Percentiles rank a stretch among this genome's conserved stretches.
These are phyloP conservation scores for Reinhardtius hippoglossoides DNA, from an alignment of 2,113 vertebrate species.

Conservation along the genomic window DNA sequence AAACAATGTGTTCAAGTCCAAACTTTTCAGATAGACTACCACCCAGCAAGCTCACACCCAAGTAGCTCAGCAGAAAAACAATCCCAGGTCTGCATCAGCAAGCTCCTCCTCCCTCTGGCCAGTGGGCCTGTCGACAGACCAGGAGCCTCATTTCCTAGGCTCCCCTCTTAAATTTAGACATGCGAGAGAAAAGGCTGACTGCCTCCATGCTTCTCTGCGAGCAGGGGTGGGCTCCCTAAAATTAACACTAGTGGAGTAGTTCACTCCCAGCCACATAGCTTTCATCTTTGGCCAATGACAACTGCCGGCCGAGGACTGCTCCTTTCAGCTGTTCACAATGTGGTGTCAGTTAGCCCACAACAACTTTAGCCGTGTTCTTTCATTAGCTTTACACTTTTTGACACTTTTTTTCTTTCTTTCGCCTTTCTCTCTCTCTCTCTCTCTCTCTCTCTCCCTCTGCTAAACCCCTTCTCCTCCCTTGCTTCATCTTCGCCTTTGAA, in stretches of 20 bases:
- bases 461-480: constrained; percentile 14
- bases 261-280: constrained; percentile 76
- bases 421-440: constrained; percentile 26
- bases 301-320: constrained; percentile 73
- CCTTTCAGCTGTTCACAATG: constrained; percentile 82
- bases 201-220: constrained; percentile 58
- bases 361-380: constrained; percentile 42
- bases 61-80: background rate
- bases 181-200: constrained; percentile 53
- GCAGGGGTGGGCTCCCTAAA: constrained; percentile 81
- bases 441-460: constrained; percentile 23
- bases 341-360: constrained; percentile 65
- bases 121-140: constrained; percentile 32
- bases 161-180: constrained; percentile 75
- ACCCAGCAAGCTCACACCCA: background rate
- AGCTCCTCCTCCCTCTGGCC: constrained; percentile 4
- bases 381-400: constrained; percentile 24
- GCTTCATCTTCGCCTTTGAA: constrained; percentile 46
- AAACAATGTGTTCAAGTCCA: background rate
- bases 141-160: constrained; percentile 52
- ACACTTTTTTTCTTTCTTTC: constrained; percentile 12
- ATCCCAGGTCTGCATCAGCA: constrained; percentile 1
- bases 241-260: constrained; percentile 78
- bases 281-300: constrained; percentile 81
- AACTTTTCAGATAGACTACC: background rate